Conservation (phyloP, 2,888 invertebrate species). For the Lypha dubia region DNA sequence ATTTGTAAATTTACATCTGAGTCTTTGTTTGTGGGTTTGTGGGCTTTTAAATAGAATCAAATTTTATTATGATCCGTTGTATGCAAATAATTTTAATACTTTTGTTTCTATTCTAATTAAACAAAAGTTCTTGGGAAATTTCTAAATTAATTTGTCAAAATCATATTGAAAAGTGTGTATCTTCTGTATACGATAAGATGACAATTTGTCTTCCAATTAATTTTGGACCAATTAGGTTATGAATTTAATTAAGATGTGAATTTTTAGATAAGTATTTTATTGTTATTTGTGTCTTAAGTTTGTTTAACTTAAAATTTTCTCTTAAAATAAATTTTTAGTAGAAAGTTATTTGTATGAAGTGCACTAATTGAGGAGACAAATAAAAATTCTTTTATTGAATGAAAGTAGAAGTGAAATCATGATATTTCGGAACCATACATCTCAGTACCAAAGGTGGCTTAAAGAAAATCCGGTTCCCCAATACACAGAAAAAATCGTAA, state of each 20-base stretch:
- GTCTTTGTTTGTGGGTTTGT: background rate
- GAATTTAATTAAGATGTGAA: background rate
- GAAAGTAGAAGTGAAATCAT: no score
- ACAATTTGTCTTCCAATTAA: background rate
- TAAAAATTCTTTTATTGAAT: no score
- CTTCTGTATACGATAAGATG: background rate
- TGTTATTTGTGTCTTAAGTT: no score
- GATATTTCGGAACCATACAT: no score
- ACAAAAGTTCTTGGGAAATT: background rate
- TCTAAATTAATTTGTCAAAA: background rate
- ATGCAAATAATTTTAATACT: conserved; percentile 1
- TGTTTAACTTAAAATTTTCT: no score
- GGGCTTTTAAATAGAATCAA: background rate
- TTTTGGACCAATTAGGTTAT: background rate
- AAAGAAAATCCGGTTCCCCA: no score
- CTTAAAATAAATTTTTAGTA: no score
- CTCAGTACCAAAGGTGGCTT: no score
- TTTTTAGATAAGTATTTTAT: no score
- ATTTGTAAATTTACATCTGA: conserved; percentile 2
- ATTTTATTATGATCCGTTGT: background rate
- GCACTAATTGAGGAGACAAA: no score
- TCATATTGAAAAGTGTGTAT: background rate
- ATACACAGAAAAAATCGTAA: no score
- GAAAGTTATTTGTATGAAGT: no score
- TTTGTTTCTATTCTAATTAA: conserved; percentile 6